Conservation (phyloP, 2,797 vertebrate species). For the Darevskia mixta region DNA sequence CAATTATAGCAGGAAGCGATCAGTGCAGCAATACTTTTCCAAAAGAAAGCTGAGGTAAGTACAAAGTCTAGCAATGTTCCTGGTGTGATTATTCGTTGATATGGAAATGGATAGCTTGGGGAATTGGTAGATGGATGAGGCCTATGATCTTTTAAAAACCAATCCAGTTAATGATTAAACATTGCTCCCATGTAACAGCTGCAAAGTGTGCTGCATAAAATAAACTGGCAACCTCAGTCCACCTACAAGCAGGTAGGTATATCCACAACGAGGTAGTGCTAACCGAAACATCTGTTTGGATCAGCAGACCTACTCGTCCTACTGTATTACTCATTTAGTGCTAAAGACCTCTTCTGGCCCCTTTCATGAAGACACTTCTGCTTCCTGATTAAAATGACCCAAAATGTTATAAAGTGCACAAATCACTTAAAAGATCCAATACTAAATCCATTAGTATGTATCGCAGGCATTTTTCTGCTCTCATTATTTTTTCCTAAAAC, state of each 20-base stretch:
- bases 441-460: constrained; percentile 36
- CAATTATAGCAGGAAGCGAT: background rate
- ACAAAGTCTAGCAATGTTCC: constrained; percentile 36
- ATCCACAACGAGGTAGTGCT: background rate
- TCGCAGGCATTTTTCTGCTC: constrained; percentile 21
- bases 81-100: constrained; percentile 39
- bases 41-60: background rate
- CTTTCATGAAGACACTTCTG: constrained; percentile 14
- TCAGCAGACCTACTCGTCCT: background rate
- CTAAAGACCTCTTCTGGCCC: background rate
- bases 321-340: fast-evolving
- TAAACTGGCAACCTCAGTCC: background rate
- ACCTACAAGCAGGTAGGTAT: constrained; percentile 14
- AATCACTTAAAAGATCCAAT: background rate
- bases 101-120: background rate
- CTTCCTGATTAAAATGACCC: constrained; percentile 12
- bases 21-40: constrained; percentile 19
- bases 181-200: constrained; percentile 44
- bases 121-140: constrained; percentile 31
- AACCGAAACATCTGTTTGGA: background rate
- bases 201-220: constrained; percentile 26
- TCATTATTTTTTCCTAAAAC: background rate
- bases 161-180: constrained; percentile 68
- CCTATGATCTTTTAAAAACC: constrained; percentile 39
- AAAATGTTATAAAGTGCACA: constrained; percentile 22